Evolutionary conservation across 2,888 invertebrate species (phyloP), one percentile per base, ranked within the genome.

Genomic region (Drosophila peninsularis): DNA sequence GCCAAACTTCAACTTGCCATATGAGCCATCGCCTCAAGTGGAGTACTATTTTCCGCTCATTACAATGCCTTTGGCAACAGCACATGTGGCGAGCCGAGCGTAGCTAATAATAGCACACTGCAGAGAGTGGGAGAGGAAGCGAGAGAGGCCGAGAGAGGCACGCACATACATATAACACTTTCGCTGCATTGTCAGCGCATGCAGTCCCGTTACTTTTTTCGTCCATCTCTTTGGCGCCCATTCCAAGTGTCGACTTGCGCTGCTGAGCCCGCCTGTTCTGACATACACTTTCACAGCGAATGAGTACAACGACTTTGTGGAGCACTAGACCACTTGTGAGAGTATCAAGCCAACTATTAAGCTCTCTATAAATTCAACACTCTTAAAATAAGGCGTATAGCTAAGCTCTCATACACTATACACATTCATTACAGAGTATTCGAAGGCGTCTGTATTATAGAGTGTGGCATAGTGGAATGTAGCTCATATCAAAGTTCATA

Each of bases 61-160:
- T 82, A 85, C 83, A 82, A 82, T 80, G 86, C 80, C 78, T 82
- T 82, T 78, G 55, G 72, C 74, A 67, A 61, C 82, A 82, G 76
- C 82, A 88, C 85, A 81, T 89, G 87, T 90, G 88, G 75, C 75
- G 71, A 65, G 62, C 41, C 47, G 65, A 60, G 67, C 47, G 54
- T 30, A 62, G 73, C 75, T 75, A 73, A 76, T 63, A 70, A 80
- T 78, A 78, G 77, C 82, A 37, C 62, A 53, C 64, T 24, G 53
- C 61, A 17, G 21, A 21, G 36, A 36, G 34, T 0, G 21, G 10
- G 50, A 10, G 34, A 14, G 21, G 5, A 3, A 32, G 50, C 19
- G 2, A 1, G 21, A 10, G 36, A 10, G 52, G 24, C 11, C n/a
- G 52, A 36, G 52, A 52, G 34, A n/a, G 36, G 6, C 24, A 6